Percentiles rank a stretch among this genome's conserved stretches.
These are phyloP conservation scores for Blera fallax DNA, from an alignment of 2,888 invertebrate species.

Conservation along the genomic window DNA sequence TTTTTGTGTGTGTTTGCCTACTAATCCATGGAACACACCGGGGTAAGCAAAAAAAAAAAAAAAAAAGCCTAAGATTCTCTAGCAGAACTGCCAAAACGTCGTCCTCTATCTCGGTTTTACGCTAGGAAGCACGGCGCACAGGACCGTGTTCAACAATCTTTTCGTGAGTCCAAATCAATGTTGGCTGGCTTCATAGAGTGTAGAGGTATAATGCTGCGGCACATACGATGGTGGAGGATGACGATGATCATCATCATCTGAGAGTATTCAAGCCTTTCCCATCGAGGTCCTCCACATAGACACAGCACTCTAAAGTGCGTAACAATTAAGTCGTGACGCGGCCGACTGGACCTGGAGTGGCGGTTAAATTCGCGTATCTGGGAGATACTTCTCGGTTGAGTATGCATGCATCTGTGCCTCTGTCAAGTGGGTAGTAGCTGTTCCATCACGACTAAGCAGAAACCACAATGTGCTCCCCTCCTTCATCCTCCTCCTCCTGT, in stretches of 20 bases:
- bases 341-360: slow-evolving; percentile 57
- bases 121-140: slow-evolving; percentile 17
- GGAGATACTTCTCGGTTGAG: slow-evolving; percentile 37
- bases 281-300: slow-evolving; percentile 18
- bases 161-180: slow-evolving; percentile 71
- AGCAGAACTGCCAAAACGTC: slow-evolving; percentile 3
- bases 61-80: slow-evolving; percentile 1
- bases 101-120: neutral
- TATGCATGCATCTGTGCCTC: slow-evolving; percentile 38
- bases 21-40: slow-evolving; percentile 25
- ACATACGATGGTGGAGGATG: slow-evolving; percentile 29
- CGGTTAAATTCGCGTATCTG: slow-evolving; percentile 57
- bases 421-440: slow-evolving; percentile 69
- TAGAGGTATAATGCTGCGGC: slow-evolving; percentile 32
- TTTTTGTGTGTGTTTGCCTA: slow-evolving; percentile 25
- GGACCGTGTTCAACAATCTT: slow-evolving; percentile 70
- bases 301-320: slow-evolving; percentile 59
- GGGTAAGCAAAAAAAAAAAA: neutral
- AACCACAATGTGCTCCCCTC: slow-evolving; percentile 45
- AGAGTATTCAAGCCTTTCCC: slow-evolving; percentile 1
- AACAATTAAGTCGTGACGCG: slow-evolving; percentile 73
- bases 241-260: slow-evolving; percentile 46
- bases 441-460: slow-evolving; percentile 66
- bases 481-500: slow-evolving; percentile 4
- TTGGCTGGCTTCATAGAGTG: slow-evolving; percentile 49